Percentiles rank a stretch among this genome's conserved stretches.
Conservation (phyloP, 2,797 vertebrate species). For the Sitta carolinensis region DNA sequence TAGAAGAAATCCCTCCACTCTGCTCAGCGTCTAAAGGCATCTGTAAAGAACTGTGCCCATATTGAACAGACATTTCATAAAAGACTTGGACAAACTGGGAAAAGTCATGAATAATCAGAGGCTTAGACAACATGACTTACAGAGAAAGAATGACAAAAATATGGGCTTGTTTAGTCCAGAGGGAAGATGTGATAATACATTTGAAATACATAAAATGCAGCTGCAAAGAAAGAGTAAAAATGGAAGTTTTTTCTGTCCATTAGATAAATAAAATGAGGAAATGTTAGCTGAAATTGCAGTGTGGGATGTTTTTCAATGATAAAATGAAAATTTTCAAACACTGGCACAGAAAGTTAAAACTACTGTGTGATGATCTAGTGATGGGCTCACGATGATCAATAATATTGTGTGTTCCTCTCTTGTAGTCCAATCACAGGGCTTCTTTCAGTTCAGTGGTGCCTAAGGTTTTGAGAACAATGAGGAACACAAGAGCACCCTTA, state of each 20-base stretch:
- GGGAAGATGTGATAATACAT: background rate
- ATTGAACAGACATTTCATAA: background rate
- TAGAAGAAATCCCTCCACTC: background rate
- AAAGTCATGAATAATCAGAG: background rate
- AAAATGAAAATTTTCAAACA: background rate
- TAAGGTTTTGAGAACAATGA: background rate
- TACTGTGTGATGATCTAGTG: background rate
- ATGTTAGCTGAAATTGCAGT: background rate
- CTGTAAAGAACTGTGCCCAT: background rate
- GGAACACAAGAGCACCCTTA: background rate
- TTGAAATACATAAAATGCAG: background rate
- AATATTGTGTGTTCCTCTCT: background rate
- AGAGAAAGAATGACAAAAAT: constrained; percentile 22
- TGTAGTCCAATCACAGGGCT: background rate
- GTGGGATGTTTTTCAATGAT: background rate
- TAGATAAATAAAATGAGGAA: background rate
- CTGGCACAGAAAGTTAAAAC: background rate
- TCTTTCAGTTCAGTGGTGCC: background rate
- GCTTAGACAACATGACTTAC: background rate
- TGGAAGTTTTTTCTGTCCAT: background rate
- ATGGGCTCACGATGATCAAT: background rate
- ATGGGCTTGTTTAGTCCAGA: background rate
- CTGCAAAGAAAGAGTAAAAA: background rate
- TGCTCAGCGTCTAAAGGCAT: background rate
- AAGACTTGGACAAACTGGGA: background rate